A percentile compares a stretch with the other conserved stretches of the same genome.
Evolutionary conservation across 2,113 vertebrate species (phyloP).

Genomic region (Sitta europaea): DNA sequence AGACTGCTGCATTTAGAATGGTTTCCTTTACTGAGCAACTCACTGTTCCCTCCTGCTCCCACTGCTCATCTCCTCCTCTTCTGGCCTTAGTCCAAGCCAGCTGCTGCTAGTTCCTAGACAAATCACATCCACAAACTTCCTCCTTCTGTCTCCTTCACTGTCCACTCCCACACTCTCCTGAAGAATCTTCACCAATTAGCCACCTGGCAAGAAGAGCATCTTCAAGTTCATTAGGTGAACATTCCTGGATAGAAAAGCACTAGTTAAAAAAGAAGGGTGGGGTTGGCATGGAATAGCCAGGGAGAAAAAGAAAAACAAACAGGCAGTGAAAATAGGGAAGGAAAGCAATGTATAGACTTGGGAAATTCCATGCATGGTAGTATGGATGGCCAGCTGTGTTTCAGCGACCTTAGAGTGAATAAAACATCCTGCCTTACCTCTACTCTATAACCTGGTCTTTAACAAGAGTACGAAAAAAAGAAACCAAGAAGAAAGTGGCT

Average conservation of each 20-base stretch:
- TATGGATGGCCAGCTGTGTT: background rate
- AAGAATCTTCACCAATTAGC: background rate
- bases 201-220: background rate
- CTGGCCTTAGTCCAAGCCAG: background rate
- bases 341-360: background rate
- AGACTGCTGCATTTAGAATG: rapidly evolving
- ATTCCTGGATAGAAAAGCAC: constrained; percentile 26
- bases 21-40: background rate
- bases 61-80: background rate
- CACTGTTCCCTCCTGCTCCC: background rate
- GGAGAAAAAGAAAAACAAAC: background rate
- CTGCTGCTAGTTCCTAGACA: background rate
- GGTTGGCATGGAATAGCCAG: background rate
- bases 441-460: background rate
- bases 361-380: background rate
- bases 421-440: background rate
- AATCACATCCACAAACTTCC: background rate
- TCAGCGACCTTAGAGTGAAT: background rate
- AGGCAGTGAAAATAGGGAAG: background rate
- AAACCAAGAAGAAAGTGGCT: background rate
- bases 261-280: background rate
- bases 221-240: constrained; percentile 35
- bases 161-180: background rate
- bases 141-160: background rate
- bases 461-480: background rate